Conservation (phyloP, 2,797 vertebrate genomes). For the Arrhamphus sclerolepis region DNA sequence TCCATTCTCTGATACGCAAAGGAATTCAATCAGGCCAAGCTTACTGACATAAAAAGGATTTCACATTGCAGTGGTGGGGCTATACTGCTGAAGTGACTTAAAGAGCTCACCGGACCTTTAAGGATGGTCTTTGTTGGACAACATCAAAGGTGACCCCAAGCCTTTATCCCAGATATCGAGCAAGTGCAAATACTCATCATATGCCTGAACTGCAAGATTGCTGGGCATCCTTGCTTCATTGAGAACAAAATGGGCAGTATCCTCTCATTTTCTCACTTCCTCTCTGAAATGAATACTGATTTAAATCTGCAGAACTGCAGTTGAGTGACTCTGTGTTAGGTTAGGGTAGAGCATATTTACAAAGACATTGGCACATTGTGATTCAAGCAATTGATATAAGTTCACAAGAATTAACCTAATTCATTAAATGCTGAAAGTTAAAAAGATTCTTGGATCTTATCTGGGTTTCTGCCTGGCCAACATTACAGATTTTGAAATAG, state of each 20-base stretch:
- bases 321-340: slow-evolving; percentile 17
- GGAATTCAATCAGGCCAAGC: slow-evolving; percentile 83
- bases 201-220: slow-evolving; percentile 68
- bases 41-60: slow-evolving; percentile 81
- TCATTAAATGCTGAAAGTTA: too few species aligned
- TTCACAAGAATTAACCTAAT: too few species aligned
- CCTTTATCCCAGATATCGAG: slow-evolving; percentile 74
- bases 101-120: slow-evolving; percentile 74
- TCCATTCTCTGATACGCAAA: slow-evolving; percentile 83
- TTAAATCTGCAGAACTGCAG: slow-evolving; percentile 47
- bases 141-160: slow-evolving; percentile 81
- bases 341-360: slow-evolving; percentile 8
- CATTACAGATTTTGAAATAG: too few species aligned
- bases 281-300: slow-evolving; percentile 36
- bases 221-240: slow-evolving; percentile 61
- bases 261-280: slow-evolving; percentile 51
- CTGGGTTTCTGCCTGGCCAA: too few species aligned
- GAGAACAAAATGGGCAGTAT: slow-evolving; percentile 61
- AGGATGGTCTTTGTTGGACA: slow-evolving; percentile 77
- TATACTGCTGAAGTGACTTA: slow-evolving; percentile 71
- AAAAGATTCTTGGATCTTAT: too few species aligned
- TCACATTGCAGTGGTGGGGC: slow-evolving; percentile 61
- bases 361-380: slow-evolving; percentile 14
- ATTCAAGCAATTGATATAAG: background rate
- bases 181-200: slow-evolving; percentile 75